Evolutionary conservation across 2,113 vertebrate species (phyloP).

Genomic region (Nerophis ophidion): DNA sequence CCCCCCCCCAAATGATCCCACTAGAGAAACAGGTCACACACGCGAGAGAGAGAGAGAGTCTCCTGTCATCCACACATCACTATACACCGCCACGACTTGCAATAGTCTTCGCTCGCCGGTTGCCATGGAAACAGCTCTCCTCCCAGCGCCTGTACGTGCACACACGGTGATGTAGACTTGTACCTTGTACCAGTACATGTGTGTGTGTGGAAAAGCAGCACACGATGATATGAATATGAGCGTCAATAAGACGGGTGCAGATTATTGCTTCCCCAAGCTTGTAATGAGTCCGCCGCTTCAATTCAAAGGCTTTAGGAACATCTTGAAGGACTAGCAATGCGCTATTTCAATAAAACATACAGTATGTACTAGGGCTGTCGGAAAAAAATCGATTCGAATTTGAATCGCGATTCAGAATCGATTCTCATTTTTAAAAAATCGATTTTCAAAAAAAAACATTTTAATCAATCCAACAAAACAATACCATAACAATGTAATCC

Average conservation of each 20-base stretch:
- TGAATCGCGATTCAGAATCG: too few relatives aligned
- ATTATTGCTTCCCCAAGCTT: neutral
- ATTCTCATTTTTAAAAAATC: too few relatives aligned
- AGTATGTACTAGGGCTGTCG: too few relatives aligned
- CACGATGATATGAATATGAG: neutral
- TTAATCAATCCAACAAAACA: too few relatives aligned
- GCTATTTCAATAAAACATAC: too few relatives aligned
- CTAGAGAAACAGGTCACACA: constrained; percentile 18
- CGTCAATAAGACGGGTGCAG: neutral
- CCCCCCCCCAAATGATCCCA: constrained; percentile 26
- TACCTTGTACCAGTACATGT: too few relatives aligned
- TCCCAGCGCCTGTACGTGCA: constrained; percentile 2
- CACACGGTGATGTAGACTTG: neutral
- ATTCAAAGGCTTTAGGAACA: too few relatives aligned
- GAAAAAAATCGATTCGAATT: too few relatives aligned
- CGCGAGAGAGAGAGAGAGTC: too few relatives aligned
- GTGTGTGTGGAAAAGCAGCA: neutral
- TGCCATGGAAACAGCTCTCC: constrained; percentile 50
- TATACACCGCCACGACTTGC: constrained; percentile 19
- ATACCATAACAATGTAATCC: too few relatives aligned
- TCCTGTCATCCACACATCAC: constrained; percentile 27
- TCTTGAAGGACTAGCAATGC: too few relatives aligned
- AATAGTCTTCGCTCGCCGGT: constrained; percentile 20
- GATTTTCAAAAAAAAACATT: too few relatives aligned
- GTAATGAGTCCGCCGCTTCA: neutral